Evolutionary conservation across 37 sponge, comb jelly and placozoan species (phyloP), one percentile per base, ranked within the genome.

Genomic region (Chondrosia reniformis): DNA sequence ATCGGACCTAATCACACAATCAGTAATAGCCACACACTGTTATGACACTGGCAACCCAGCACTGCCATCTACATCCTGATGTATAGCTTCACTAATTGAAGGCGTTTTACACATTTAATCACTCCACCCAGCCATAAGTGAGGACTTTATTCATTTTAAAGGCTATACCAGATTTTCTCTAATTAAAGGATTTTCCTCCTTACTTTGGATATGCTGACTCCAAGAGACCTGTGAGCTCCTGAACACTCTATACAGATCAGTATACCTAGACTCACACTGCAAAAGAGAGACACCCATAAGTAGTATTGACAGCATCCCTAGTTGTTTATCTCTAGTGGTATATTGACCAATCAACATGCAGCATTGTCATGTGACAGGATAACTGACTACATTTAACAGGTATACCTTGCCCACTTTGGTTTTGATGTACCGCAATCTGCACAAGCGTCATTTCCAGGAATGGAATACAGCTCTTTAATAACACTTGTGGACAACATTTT

Each of bases 191-290:
- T 38, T 22, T 6, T 3, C 7, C 28, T 71, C 28, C 74, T 32
- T 41, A 80, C 91, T 82, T 91, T 88, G 69, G 96, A 96, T 0
- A 92, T 55, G 49, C 88, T 65, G 0, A 96, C 93, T 46, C 96
- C 96, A 0, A 96, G 77, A 27, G 93, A 87, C 4, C 96, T 67
- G 42, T 96, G 96, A 0, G 83, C 80, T 12, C 96, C 96, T 21
- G 96, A 96, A 57, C 96, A 96, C 58, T 96, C 96, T 33, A 96
- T 96, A 42, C 96, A 96, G 36, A 96, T 84, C 54, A 91, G 84
- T 0, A 96, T 84, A 30, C 96, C 93, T 2, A 92, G 82, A 42
- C 87, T 92, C 59, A 96, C 65, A 81, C 96, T 96, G 85, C 8
- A 80, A 22, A 4, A 31, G 30, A 28, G n/a, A n/a, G n/a, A n/a